Conservation (phyloP, 2,797 vertebrate genomes). For the Scyliorhinus canicula region DNA sequence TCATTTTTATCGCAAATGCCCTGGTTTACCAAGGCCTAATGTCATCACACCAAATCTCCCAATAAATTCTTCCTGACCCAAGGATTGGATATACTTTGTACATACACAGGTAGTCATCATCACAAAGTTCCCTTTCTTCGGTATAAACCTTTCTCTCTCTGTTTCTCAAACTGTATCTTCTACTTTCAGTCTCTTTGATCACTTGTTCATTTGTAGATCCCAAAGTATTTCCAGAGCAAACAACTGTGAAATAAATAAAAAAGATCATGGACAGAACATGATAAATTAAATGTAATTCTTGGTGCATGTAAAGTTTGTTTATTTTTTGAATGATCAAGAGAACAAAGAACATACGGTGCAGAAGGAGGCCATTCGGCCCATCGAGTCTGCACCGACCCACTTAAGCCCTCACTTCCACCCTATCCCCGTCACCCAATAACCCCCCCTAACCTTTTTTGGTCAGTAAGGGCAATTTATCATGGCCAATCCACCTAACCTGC, state of each 20-base stretch:
- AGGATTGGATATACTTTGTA: not conserved
- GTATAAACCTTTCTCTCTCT: constrained; percentile 40
- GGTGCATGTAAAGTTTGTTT: constrained; percentile 24
- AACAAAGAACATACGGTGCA: no score
- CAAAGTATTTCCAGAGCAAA: not conserved
- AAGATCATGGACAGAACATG: not conserved
- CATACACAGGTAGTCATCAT: constrained; percentile 43
- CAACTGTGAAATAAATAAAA: not conserved
- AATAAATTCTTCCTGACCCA: not conserved
- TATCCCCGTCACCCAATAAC: no score
- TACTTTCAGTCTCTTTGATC: not conserved
- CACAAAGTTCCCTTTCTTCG: constrained; percentile 50
- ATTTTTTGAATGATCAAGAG: no score
- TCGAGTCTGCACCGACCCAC: no score
- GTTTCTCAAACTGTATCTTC: not conserved
- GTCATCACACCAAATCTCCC: not conserved
- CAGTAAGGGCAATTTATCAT: no score
- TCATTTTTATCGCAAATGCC: not conserved
- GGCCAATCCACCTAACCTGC: no score
- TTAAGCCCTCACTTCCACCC: no score
- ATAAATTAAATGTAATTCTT: not conserved
- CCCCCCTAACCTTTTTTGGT: no score
- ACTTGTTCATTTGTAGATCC: not conserved
- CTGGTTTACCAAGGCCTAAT: not conserved
- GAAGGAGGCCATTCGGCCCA: no score